Evolutionary conservation across 2,888 invertebrate species (phyloP).

Genomic region (Hyppa rectilinea): DNA sequence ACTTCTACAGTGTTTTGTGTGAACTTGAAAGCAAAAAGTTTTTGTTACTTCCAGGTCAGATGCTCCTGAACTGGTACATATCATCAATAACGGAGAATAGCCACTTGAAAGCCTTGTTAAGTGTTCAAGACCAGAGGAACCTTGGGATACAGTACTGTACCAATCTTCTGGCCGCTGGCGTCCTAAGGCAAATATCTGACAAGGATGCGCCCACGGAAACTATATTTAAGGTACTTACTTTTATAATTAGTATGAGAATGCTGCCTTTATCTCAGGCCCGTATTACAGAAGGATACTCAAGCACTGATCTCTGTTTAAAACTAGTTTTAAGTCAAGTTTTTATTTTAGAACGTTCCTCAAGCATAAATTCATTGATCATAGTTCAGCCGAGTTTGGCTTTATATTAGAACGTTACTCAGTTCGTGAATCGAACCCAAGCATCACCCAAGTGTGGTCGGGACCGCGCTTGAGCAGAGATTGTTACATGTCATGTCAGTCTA

Average conservation of each 20-base stretch:
- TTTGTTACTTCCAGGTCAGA: conserved; percentile 93
- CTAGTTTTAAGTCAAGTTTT: too few species aligned
- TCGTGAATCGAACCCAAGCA: too few species aligned
- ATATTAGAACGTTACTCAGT: too few species aligned
- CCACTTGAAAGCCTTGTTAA: conserved; percentile 91
- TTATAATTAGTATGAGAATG: conserved; percentile 1
- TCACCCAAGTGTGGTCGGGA: too few species aligned
- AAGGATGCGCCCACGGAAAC: conserved; percentile 92
- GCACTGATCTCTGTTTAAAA: too few species aligned
- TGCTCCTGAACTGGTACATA: conserved; percentile 97
- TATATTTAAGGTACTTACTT: conserved; percentile 92
- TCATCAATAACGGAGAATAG: conserved; percentile 94
- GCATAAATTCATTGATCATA: too few species aligned
- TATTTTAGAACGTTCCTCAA: too few species aligned
- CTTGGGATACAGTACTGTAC: conserved; percentile 96
- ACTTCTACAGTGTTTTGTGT: conserved; percentile 2
- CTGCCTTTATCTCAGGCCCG: too few species aligned
- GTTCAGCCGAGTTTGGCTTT: too few species aligned
- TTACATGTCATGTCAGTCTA: too few species aligned
- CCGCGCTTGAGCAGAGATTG: too few species aligned
- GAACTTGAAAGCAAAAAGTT: conserved; percentile 47
- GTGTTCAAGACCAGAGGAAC: conserved; percentile 93
- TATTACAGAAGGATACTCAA: too few species aligned
- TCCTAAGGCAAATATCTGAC: conserved; percentile 95
- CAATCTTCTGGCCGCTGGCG: conserved; percentile 96